Evolutionary conservation across 2,797 vertebrate species (phyloP), one percentile per base, ranked within the genome.

Genomic region (Lates japonicus): DNA sequence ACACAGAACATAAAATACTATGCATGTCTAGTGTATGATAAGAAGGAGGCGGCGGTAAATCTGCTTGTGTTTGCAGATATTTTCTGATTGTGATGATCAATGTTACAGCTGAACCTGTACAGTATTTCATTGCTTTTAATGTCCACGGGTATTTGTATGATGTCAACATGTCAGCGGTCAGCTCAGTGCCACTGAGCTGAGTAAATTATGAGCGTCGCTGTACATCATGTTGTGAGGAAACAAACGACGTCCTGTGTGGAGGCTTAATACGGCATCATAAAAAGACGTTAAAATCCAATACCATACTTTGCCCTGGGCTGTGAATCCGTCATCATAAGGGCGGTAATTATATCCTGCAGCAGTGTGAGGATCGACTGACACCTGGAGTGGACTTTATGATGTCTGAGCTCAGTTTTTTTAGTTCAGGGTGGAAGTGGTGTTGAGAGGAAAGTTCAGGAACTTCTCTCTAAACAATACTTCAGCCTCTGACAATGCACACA

Each of bases 221-320:
- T 1, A 17, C 49, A 35, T 70, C 17, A n/a, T n/a, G n/a, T n/a
- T n/a, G 12, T 25, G 60, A 71, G 16, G 65, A 77, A 54, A 78
- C 65, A 44, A 65, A 77, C 7, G 7, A 48, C 1, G 74, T 75
- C 59, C 74, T 69, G 16, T 17, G 52, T 52, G 7, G 39, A 46
- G 35, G 48, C n/a, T 79, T 86, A 81, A 88, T 82, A 81, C 17
- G 57, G n/a, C 51, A 0, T 83, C 82, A 49, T 88, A 82, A 84
- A 85, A 84, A 84, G 64, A 71, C 80, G 86, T 90, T 83, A 84
- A 70, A 49, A 72, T 29, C 67, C 33, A 22, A 31, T 29, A 37
- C 14, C 49, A 25, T 22, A 54, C 72, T n/a, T n/a, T 58, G 65
- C 73, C 78, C 75, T 1, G 3, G 31, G 87, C 80, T 1, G 17